A percentile compares a stretch with the other conserved stretches of the same genome.
Conservation (phyloP, 2,797 vertebrate genomes). For the Chiroxiphia lanceolata region DNA sequence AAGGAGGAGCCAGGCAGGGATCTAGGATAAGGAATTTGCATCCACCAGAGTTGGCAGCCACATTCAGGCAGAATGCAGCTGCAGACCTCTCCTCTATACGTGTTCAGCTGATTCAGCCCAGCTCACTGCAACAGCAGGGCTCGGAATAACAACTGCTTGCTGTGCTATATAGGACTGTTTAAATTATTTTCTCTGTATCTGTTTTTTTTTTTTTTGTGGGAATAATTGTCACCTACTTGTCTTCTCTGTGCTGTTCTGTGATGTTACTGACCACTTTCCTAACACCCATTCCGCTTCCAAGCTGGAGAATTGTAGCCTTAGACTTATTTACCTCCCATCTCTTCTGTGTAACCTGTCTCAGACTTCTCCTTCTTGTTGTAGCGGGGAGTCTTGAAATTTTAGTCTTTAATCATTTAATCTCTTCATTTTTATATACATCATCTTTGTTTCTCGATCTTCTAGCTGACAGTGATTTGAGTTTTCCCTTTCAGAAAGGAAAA, state of each 20-base stretch:
- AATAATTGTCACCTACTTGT: neutral
- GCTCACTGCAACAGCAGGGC: neutral
- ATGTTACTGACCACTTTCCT: neutral
- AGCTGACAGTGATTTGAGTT: neutral
- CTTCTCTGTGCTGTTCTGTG: neutral
- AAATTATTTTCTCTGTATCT: neutral
- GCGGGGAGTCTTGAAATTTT: neutral
- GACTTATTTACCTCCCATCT: neutral
- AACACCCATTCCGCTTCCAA: neutral
- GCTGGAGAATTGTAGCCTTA: neutral
- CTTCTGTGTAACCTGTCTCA: neutral
- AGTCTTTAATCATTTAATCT: neutral
- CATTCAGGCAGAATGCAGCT: neutral
- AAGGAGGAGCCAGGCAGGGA: neutral
- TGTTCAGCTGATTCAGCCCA: neutral
- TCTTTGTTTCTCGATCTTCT: neutral
- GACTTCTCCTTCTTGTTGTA: neutral
- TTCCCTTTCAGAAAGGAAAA: neutral
- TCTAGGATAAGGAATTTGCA: neutral
- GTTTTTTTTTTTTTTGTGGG: neutral
- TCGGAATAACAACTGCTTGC: neutral
- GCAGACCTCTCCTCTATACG: neutral
- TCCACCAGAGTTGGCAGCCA: rapidly evolving
- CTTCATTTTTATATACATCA: neutral
- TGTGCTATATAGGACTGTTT: neutral